Conservation (phyloP, 2,113 vertebrate species). For the Larimichthys crocea region DNA sequence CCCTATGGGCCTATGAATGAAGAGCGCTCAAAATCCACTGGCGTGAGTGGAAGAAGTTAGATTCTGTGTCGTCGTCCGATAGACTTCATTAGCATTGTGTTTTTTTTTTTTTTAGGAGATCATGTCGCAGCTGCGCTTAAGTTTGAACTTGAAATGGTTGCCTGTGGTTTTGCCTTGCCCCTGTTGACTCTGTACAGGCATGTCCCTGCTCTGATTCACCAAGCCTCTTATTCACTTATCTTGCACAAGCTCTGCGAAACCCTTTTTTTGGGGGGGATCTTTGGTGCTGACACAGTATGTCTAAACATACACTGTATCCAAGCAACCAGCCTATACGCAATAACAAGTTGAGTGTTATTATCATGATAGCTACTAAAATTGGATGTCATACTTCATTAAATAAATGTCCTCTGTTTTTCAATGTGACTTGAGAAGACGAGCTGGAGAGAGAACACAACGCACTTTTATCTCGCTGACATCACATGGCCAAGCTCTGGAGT, state of each 20-base stretch:
- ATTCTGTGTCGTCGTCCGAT: conserved; percentile 7
- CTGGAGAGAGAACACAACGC: conserved; percentile 55
- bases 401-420: not conserved
- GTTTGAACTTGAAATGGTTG: conserved; percentile 67
- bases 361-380: not conserved
- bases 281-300: not conserved
- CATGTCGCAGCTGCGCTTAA: conserved; percentile 21
- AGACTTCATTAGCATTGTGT: conserved; percentile 9
- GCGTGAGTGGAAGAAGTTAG: conserved; percentile 27
- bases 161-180: conserved; percentile 60
- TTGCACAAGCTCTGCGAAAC: conserved; percentile 11
- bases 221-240: conserved; percentile 22
- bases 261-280: not conserved
- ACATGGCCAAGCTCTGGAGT: conserved; percentile 54
- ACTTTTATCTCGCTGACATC: conserved; percentile 73
- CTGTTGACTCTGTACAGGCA: conserved; percentile 52
- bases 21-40: conserved; percentile 13
- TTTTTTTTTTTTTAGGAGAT: conserved; percentile 25
- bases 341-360: not conserved
- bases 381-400: not conserved
- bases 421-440: conserved; percentile 49
- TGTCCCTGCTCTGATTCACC: conserved; percentile 56
- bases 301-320: not conserved
- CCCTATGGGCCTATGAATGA: conserved; percentile 43
- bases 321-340: not conserved